phyloP scores from a whole-genome alignment of 2,113 vertebrate species.

The Apeltes quadracus region DNA sequence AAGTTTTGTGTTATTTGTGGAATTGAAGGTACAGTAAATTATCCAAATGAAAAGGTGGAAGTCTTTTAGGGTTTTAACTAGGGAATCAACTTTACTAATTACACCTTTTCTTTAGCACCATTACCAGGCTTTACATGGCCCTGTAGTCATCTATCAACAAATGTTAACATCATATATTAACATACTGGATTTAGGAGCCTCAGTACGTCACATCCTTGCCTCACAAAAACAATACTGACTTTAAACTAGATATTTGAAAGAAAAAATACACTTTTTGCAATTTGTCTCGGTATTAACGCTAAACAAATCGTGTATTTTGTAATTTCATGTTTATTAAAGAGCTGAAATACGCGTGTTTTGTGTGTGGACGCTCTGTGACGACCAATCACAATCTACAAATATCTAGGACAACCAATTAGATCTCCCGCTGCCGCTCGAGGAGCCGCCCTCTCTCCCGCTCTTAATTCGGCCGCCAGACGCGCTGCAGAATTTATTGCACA shows the following conservation, averaged over 20 bases:
- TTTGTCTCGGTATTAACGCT: not conserved
- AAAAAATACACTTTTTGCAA: not conserved
- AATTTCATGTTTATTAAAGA: not conserved
- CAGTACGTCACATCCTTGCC: too few species aligned
- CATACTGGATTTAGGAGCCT: too few species aligned
- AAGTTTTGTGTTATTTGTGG: not conserved
- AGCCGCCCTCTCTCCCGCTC: constrained; percentile 46
- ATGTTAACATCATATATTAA: not conserved
- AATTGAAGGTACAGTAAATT: not conserved
- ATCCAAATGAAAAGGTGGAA: not conserved
- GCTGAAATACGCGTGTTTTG: too few species aligned
- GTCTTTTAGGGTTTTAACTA: not conserved
- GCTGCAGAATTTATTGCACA: constrained; percentile 5
- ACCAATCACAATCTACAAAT: constrained; percentile 54
- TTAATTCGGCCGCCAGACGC: constrained; percentile 46
- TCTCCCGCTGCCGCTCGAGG: not conserved
- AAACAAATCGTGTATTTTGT: not conserved
- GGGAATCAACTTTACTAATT: not conserved
- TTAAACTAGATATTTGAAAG: not conserved
- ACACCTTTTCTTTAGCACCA: not conserved
- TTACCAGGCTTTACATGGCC: not conserved
- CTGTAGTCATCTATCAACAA: not conserved
- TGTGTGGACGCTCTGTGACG: not conserved
- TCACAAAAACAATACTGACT: not conserved
- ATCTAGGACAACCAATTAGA: constrained; percentile 62